Percentiles rank a stretch among this genome's conserved stretches.
Conservation (phyloP, 1,140 invertebrate species). For the Charaxes varanes region DNA sequence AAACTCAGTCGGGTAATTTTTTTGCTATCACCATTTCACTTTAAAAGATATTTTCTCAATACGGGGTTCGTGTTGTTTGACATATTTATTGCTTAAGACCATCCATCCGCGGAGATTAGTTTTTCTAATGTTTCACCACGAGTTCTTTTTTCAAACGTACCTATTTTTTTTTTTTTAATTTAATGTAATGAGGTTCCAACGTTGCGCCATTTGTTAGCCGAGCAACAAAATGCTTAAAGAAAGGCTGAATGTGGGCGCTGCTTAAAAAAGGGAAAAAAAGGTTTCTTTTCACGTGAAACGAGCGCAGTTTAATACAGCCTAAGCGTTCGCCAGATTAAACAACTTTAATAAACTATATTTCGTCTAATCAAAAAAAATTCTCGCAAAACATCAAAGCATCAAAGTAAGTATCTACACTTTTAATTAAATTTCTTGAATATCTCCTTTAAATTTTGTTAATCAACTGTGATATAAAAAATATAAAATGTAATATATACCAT, state of each 20-base stretch:
- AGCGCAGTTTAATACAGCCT: conserved; percentile 9
- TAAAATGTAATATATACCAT: no score
- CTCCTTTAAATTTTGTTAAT: no score
- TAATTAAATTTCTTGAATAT: no score
- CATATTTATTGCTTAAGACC: no score
- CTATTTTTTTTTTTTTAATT: conserved; percentile 29
- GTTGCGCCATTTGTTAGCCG: conserved; percentile 14
- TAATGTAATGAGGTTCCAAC: conserved; percentile 21
- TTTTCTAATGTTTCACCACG: conserved; percentile 16
- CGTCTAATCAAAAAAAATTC: conserved; percentile 7
- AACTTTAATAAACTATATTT: conserved; percentile 6
- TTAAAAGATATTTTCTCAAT: no score
- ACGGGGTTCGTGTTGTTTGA: no score
- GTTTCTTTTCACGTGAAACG: conserved; percentile 19
- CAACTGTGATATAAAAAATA: no score
- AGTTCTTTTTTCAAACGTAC: conserved; percentile 19
- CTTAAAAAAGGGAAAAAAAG: conserved; percentile 14
- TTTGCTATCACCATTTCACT: no score
- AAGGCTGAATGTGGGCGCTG: conserved; percentile 12
- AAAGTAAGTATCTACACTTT: no score
- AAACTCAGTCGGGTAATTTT: no score
- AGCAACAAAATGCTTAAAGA: conserved; percentile 17
- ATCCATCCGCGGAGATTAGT: conserved; percentile 25
- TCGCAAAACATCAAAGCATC: no score
- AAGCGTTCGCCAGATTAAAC: conserved; percentile 8